Percentiles rank a stretch among this genome's conserved stretches.
Evolutionary conservation across 1,140 invertebrate genomes (phyloP).

Genomic region (Kradibia gibbosae): DNA sequence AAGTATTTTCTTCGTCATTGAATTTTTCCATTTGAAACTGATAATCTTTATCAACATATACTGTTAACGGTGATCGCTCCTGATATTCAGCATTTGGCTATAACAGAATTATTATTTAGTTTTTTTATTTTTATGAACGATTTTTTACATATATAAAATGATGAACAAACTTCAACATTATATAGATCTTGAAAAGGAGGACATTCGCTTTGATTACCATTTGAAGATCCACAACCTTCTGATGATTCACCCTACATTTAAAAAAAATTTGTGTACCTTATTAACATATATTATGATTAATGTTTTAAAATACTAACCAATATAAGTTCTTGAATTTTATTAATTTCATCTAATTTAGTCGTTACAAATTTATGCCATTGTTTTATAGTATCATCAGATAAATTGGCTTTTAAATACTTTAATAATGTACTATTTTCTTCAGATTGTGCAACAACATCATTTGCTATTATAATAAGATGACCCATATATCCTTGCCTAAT

Average conservation of each 20-base stretch:
- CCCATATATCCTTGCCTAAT: constrained; percentile 83
- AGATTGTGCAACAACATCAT: constrained; percentile 75
- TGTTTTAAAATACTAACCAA: constrained; percentile 68
- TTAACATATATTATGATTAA: neutral
- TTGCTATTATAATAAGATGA: constrained; percentile 83
- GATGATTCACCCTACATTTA: constrained; percentile 57
- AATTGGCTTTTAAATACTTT: constrained; percentile 73
- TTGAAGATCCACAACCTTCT: constrained; percentile 66
- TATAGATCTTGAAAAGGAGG: constrained; percentile 74
- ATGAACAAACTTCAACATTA: constrained; percentile 73
- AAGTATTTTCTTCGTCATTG: constrained; percentile 77
- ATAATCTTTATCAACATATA: constrained; percentile 76
- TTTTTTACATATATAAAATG: constrained; percentile 11
- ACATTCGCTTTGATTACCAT: constrained; percentile 75
- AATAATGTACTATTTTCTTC: constrained; percentile 67
- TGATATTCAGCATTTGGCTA: constrained; percentile 22
- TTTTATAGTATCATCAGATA: constrained; percentile 73
- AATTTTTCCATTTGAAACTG: constrained; percentile 80
- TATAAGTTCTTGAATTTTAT: constrained; percentile 76
- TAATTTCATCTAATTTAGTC: constrained; percentile 75
- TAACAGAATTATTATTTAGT: neutral
- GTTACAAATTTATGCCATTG: constrained; percentile 77
- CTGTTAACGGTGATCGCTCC: constrained; percentile 74
- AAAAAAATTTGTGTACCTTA: neutral
- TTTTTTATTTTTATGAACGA: neutral